phyloP scores from a whole-genome alignment of 2,888 invertebrate species.

The Stictocephala bisonia region DNA sequence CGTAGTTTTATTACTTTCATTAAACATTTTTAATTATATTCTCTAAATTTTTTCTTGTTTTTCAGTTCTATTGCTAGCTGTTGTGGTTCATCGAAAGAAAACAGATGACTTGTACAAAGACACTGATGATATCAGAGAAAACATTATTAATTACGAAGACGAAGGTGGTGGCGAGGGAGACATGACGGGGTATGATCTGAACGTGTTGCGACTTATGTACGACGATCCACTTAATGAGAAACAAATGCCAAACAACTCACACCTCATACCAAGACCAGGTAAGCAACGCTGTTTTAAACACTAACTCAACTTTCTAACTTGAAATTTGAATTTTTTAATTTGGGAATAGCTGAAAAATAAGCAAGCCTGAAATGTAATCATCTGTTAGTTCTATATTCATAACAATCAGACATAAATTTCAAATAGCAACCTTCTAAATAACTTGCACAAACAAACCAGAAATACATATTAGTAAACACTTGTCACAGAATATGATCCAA shows the following conservation, averaged over 20 bases:
- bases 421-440: too few relatives aligned
- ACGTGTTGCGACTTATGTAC: conserved; percentile 78
- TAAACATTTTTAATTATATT: background rate
- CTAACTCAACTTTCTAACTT: too few relatives aligned
- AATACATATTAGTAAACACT: too few relatives aligned
- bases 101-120: conserved; percentile 91
- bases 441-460: too few relatives aligned
- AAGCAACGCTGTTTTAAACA: conserved; percentile 56
- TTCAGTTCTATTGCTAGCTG: conserved; percentile 84
- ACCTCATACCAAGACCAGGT: conserved; percentile 66
- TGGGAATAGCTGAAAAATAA: too few relatives aligned
- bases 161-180: conserved; percentile 99
- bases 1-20: too few relatives aligned
- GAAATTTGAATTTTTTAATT: too few relatives aligned
- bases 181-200: conserved; percentile 88
- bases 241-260: conserved; percentile 52
- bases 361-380: too few relatives aligned
- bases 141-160: conserved; percentile 97
- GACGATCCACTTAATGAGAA: conserved; percentile 65
- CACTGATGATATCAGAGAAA: conserved; percentile 96
- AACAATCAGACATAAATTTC: too few relatives aligned
- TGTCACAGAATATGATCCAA: too few relatives aligned
- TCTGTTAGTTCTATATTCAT: too few relatives aligned
- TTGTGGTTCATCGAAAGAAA: conserved; percentile 88
- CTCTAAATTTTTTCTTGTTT: conserved; percentile 58